Evolutionary conservation across 2,797 vertebrate species (phyloP).

Genomic region (Acipenser ruthenus): DNA sequence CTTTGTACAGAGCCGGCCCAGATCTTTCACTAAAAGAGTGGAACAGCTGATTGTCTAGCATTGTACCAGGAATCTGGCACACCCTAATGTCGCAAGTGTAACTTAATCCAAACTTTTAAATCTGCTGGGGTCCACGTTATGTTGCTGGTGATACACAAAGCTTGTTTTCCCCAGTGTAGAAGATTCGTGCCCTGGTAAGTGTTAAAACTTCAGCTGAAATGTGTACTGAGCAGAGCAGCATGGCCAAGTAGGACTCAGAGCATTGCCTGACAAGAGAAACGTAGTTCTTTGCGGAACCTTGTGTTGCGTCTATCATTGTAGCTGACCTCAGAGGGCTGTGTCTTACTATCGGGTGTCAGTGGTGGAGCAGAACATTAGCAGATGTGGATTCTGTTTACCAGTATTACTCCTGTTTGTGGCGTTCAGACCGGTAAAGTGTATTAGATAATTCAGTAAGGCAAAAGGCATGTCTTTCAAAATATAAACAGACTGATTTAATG

Average conservation of each 20-base stretch:
- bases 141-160: conserved; percentile 4
- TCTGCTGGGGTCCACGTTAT: conserved; percentile 18
- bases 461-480: too few species aligned
- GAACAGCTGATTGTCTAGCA: conserved; percentile 34
- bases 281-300: conserved; percentile 1
- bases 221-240: not conserved
- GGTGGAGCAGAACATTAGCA: conserved; percentile 15
- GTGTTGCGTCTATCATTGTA: not conserved
- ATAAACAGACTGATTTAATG: too few species aligned
- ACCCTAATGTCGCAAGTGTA: conserved; percentile 12
- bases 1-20: not conserved
- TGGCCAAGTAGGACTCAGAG: not conserved
- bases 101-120: conserved; percentile 35
- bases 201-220: too few species aligned
- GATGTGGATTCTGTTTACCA: not conserved
- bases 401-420: conserved; percentile 23
- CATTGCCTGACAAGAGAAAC: conserved; percentile 13
- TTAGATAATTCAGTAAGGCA: conserved; percentile 19
- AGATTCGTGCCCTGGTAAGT: conserved; percentile 11
- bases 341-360: conserved; percentile 6
- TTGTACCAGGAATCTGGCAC: conserved; percentile 26
- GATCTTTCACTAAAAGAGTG: conserved; percentile 13
- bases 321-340: conserved; percentile 15
- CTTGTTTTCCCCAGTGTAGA: not conserved
- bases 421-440: not conserved